Base-by-base conservation (phyloP, 2,113 vertebrate species). In the Strigops habroptila region DNA sequence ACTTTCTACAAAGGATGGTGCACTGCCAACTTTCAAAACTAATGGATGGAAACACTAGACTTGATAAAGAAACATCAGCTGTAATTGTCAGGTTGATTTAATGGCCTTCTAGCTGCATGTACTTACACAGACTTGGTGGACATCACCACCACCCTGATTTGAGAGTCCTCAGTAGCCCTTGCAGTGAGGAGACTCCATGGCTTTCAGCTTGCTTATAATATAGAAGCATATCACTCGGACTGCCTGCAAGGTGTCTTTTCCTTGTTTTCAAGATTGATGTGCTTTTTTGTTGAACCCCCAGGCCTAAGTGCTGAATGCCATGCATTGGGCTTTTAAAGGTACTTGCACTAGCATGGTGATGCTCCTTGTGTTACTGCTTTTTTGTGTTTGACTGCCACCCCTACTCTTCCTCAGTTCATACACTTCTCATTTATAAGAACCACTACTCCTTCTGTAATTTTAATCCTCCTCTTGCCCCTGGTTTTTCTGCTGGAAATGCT, bases 161-260 rank as follows among this genome's bases (percentile, higher is more conserved):
- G 31, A 30, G 55, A 39, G 31, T 28, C n/a, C 60, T 74, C 49
- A 30, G 27, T 4, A 57, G 37, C 22, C 53, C 23, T 59, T 35
- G 24, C 53, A 77, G 24, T 35, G 22, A 68, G 79, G 37, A 73
- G 22, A 22, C 24, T 68, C 28, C 3, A 0, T 52, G 85, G 39
- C 49, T 94, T 75, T 73, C 78, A 86, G 7, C 7, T 31, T 48
- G 7, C 49, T 82, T 77, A 18, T 41, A 51, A 30, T 7, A 22
- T 1, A 83, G 37, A 59, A 86, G 35, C 14, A 14, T 14, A 8
- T 91, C 19, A 4, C 37, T n/a, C 0, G 0, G 55, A 33, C 62
- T 91, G 43, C 15, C 74, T 82, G 28, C n/a, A 65, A n/a, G 30
- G 13, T 83, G 41, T 53, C 18, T 25, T 74, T 22, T 53, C 33